A percentile compares a stretch with the other conserved stretches of the same genome.
Evolutionary conservation across 2,797 vertebrate genomes (phyloP).

Genomic region (Acanthornis magna): DNA sequence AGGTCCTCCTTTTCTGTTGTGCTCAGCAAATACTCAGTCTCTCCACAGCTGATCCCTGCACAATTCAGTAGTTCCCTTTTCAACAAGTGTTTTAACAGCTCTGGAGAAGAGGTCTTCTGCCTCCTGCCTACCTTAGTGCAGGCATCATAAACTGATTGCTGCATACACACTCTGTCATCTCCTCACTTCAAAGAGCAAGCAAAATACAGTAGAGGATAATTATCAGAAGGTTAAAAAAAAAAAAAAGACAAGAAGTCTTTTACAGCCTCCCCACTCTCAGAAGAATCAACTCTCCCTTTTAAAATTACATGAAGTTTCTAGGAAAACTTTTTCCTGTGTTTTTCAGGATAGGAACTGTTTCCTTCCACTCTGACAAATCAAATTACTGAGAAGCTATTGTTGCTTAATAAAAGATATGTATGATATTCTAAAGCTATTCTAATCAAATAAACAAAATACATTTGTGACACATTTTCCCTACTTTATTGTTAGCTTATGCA

Average conservation of each 20-base stretch:
- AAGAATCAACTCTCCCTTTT: not conserved
- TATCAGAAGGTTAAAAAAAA: not conserved
- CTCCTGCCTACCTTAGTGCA: not conserved
- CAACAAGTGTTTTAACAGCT: not conserved
- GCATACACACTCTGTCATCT: not conserved
- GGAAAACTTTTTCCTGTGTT: not conserved
- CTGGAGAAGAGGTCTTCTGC: not conserved
- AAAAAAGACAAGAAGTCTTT: not conserved
- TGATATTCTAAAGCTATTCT: not conserved
- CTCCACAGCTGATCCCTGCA: not conserved
- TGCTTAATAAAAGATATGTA: not conserved
- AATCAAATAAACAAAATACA: not conserved
- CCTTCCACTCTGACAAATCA: not conserved
- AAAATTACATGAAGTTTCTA: not conserved
- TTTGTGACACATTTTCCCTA: not conserved
- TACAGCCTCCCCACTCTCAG: not conserved
- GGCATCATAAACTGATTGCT: not conserved
- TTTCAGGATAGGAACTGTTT: not conserved
- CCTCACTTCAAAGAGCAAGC: not conserved
- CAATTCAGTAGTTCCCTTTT: not conserved
- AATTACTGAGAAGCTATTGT: not conserved
- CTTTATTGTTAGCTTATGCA: slow-evolving; percentile 35
- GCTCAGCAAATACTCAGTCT: not conserved
- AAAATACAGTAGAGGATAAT: not conserved
- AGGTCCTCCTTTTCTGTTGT: not conserved